Evolutionary conservation across 2,797 vertebrate species (phyloP).

Genomic region (Capromys pilorides): DNA sequence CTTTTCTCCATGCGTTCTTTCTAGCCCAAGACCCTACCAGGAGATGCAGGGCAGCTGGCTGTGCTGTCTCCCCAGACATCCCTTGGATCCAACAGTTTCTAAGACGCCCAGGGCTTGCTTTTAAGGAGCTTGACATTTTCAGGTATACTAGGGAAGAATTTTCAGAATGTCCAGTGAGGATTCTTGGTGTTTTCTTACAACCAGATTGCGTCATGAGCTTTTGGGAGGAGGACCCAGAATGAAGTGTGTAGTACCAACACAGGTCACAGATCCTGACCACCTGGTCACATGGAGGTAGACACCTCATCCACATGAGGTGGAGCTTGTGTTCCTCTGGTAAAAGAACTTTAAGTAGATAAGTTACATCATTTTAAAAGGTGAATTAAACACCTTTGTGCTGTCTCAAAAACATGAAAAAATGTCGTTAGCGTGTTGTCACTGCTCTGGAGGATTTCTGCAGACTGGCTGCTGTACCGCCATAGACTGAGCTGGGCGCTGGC

Average conservation of each 20-base stretch:
- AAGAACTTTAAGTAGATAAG: not conserved
- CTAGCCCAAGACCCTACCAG: not conserved
- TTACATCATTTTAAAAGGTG: not conserved
- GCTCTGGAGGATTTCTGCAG: not conserved
- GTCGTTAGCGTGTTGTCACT: not conserved
- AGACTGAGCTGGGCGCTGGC: not conserved
- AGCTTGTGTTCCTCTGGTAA: not conserved
- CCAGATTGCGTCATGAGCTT: not conserved
- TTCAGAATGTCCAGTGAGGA: not conserved
- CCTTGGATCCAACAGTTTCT: not conserved
- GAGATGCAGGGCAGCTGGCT: not conserved
- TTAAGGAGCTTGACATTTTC: not conserved
- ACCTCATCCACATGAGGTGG: not conserved
- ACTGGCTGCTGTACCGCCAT: not conserved
- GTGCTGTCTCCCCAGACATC: not conserved
- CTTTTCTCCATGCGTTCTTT: not conserved
- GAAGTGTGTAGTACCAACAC: not conserved
- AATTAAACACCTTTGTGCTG: not conserved
- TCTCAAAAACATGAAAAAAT: not conserved
- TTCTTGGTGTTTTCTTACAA: not conserved
- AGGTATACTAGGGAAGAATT: not conserved
- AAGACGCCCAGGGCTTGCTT: not conserved
- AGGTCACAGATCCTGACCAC: not conserved
- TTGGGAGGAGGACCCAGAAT: not conserved
- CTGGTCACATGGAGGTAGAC: not conserved